Evolutionary conservation across 2,113 vertebrate species (phyloP).

Genomic region (Lanius ludovicianus): DNA sequence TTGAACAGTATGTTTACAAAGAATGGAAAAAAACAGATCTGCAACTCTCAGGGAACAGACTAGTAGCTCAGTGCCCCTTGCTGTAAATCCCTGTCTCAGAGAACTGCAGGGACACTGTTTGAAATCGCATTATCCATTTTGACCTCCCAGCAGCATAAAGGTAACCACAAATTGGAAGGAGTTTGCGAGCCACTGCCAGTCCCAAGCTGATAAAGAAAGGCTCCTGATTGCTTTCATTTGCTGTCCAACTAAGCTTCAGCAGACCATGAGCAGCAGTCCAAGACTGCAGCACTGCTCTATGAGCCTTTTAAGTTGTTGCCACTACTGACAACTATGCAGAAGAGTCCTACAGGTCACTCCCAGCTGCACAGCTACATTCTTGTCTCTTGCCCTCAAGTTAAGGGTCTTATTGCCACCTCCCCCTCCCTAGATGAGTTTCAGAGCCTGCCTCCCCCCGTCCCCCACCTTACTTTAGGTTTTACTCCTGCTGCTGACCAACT

Average conservation of each 20-base stretch:
- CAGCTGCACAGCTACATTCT: neutral
- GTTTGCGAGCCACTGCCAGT: rapidly evolving
- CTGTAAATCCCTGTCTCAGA: neutral
- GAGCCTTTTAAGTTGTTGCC: neutral
- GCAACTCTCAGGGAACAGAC: neutral
- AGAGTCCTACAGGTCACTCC: neutral
- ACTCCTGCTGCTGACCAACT: neutral
- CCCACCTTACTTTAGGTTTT: neutral
- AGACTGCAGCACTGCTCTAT: neutral
- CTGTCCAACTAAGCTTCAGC: neutral
- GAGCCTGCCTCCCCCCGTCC: neutral
- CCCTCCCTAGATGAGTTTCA: neutral
- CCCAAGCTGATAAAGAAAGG: neutral
- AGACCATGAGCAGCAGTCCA: neutral
- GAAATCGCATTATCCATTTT: neutral
- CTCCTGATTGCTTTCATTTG: neutral
- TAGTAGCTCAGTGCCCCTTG: neutral
- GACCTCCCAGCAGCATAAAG: neutral
- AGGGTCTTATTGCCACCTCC: neutral
- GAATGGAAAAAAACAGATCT: neutral
- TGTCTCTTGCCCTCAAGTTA: neutral
- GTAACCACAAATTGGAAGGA: neutral
- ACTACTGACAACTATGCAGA: neutral
- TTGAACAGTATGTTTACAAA: neutral
- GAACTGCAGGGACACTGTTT: neutral